Conservation (phyloP, 1,140 invertebrate species). For the Tetramorium alpestre region DNA sequence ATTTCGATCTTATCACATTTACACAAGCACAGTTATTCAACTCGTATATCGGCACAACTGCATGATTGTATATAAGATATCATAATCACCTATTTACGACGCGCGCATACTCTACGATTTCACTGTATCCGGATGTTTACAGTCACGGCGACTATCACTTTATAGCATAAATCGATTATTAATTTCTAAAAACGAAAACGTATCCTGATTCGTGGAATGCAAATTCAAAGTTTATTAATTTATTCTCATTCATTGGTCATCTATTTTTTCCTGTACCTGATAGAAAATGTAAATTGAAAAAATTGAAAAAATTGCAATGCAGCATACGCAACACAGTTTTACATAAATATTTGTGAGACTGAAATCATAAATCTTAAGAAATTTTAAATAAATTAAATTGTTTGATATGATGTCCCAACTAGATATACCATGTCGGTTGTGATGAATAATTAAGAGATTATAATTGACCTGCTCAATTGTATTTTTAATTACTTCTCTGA, state of each 20-base stretch:
- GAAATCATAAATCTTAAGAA: not conserved
- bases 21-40: no score
- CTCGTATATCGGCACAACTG: no score
- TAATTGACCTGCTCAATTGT: not conserved
- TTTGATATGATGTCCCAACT: not conserved
- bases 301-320: not conserved
- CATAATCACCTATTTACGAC: not conserved
- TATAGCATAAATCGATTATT: not conserved
- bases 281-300: not conserved
- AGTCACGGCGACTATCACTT: not conserved
- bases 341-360: not conserved
- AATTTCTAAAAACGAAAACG: not conserved
- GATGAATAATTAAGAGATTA: not conserved
- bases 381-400: not conserved
- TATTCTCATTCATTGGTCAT: not conserved
- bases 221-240: not conserved
- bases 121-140: conserved; percentile 38
- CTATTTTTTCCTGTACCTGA: not conserved
- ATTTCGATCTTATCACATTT: not conserved
- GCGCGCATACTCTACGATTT: conserved; percentile 12
- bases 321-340: not conserved
- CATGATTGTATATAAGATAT: not conserved
- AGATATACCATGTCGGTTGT: not conserved
- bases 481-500: not conserved
- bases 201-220: not conserved